Evolutionary conservation across 2,797 vertebrate species (phyloP), one percentile per base, ranked within the genome.

Genomic region (Mormyrops boulengeri): DNA sequence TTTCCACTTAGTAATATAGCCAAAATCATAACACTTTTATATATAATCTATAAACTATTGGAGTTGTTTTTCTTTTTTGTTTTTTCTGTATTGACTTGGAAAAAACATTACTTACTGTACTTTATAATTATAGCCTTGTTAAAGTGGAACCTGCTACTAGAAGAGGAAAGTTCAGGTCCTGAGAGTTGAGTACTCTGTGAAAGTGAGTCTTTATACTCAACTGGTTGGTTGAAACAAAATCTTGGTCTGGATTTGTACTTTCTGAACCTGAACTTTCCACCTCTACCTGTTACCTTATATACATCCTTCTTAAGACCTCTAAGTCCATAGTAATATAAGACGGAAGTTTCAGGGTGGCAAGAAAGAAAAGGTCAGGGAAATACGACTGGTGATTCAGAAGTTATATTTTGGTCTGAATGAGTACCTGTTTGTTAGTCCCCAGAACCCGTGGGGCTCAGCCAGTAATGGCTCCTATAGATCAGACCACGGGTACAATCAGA

Each of bases 121-220:
- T 57, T 47, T 88, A 44, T 90, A 91, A 92, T 92, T 91, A 92
- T 90, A 69, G 88, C 77, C 90, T 87, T 3, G 30, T 84, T 91
- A 66, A 34, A 88, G 77, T 12, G 12, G 52, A 69, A 55, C 9
- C 11, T 47, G 17, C 44, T 34, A 49, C 57, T 73, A 19, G 17
- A 19, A 55, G 53, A 55, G 53, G 53, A 55, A 55, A 19, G 17
- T 2, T 55, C 53, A 55, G 53, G 53, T n/a, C 53, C 53, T n/a
- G 17, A 55, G 53, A 19, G 17, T 6, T 55, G 53, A n/a, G 17
- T n/a, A 55, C 17, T 55, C 53, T 55, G 17, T 55, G 53, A 6
- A 55, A 5, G 17, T 55, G 17, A 19, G 17, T 55, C 53, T 55
- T 55, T 55, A 19, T 55, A 55, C 52, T 55, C 14, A 55, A 1